Percentiles rank a stretch among this genome's conserved stretches.
phyloP scores from a whole-genome alignment of 2,888 invertebrate genomes.

The Magallana nippona region DNA sequence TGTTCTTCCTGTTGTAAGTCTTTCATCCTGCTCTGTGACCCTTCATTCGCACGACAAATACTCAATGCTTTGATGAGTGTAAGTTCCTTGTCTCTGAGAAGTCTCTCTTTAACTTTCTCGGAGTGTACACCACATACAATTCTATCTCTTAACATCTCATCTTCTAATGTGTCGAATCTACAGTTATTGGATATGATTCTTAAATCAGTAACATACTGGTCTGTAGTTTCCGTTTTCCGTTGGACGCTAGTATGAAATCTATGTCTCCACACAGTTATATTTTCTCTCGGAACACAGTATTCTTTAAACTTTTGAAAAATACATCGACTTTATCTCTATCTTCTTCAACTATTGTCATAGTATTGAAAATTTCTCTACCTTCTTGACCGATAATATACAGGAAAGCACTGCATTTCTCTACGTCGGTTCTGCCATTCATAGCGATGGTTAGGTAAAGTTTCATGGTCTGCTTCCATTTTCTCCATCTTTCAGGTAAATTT shows the following conservation, averaged over 20 bases:
- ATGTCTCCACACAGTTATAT: too few relatives aligned
- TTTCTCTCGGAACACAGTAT: too few relatives aligned
- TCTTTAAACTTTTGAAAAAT: too few relatives aligned
- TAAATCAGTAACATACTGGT: conserved; percentile 47
- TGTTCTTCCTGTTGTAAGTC: conserved; percentile 18
- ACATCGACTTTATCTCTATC: conserved; percentile 23
- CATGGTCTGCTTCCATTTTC: conserved; percentile 40
- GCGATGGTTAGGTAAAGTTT: conserved; percentile 35
- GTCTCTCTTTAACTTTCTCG: conserved; percentile 47
- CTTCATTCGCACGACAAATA: conserved; percentile 31
- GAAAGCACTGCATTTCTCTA: conserved; percentile 38
- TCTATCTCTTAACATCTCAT: conserved; percentile 29
- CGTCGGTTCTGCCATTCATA: conserved; percentile 5
- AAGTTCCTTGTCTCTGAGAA: conserved; percentile 45
- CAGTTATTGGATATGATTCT: conserved; percentile 49
- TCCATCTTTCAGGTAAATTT: conserved; percentile 42
- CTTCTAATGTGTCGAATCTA: conserved; percentile 45
- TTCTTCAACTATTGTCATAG: not conserved
- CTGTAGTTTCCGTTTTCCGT: conserved; percentile 34
- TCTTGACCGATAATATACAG: conserved; percentile 36
- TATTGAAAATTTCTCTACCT: conserved; percentile 25
- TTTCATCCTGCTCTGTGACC: not conserved
- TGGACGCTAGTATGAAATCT: too few relatives aligned
- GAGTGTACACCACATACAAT: conserved; percentile 41
- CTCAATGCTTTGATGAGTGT: conserved; percentile 13